These are phyloP conservation scores for Mixornis gularis DNA, from an alignment of 2,113 vertebrate genomes.

Conservation along the genomic window DNA sequence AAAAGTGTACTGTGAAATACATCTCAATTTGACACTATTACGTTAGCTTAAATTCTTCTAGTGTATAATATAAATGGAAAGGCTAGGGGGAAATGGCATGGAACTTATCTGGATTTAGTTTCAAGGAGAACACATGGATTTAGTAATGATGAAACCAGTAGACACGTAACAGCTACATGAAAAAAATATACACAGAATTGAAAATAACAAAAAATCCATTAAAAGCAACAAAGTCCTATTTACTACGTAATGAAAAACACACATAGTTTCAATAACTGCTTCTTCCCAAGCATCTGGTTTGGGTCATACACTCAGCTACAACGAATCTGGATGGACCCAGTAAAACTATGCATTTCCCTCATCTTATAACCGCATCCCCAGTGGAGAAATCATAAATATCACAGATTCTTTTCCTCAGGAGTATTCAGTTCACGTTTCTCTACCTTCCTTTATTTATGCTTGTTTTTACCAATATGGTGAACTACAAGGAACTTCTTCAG, in stretches of 20 bases:
- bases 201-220: neutral
- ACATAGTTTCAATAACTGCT: neutral
- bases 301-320: neutral
- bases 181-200: neutral
- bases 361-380: neutral
- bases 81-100: neutral
- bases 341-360: neutral
- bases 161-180: neutral
- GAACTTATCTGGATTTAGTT: neutral
- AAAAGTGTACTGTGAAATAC: neutral
- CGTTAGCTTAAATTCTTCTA: neutral
- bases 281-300: neutral
- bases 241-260: neutral
- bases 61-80: neutral
- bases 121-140: neutral
- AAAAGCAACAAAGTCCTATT: neutral
- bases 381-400: neutral
- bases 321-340: fast-evolving
- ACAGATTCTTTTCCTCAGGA: neutral
- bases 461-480: neutral
- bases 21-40: neutral
- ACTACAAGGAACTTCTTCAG: neutral
- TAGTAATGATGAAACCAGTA: neutral
- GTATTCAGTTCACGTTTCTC: neutral
- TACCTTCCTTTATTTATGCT: neutral